Evolutionary conservation across 1,140 invertebrate species (phyloP).

Genomic region (Holcopasites calliopsidis): DNA sequence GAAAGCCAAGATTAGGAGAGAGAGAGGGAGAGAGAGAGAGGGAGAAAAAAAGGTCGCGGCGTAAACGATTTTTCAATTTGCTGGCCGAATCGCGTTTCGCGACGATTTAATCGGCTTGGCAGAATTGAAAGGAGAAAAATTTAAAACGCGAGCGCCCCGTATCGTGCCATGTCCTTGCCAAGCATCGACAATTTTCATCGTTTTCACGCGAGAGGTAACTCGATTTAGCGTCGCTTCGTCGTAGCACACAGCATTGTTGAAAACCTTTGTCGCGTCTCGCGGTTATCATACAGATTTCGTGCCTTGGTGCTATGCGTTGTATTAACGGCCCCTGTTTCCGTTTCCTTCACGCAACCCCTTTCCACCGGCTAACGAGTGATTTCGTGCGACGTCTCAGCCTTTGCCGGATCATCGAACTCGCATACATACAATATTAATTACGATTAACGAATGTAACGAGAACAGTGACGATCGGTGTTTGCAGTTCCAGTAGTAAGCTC

Average conservation of each 20-base stretch:
- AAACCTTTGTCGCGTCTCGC: constrained; percentile 36
- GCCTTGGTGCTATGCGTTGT: constrained; percentile 16
- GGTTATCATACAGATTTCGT: constrained; percentile 16
- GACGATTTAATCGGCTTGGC: constrained; percentile 4
- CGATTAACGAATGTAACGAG: background rate
- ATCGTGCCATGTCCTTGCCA: background rate
- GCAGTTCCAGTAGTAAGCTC: background rate
- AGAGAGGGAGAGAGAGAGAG: no score
- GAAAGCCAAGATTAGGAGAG: constrained; percentile 8
- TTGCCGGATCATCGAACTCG: background rate
- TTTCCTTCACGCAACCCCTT: constrained; percentile 11
- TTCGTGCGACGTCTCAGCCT: constrained; percentile 22
- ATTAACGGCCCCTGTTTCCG: constrained; percentile 38
- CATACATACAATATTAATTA: constrained; percentile 15
- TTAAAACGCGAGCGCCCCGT: background rate
- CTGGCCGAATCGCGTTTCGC: constrained; percentile 6
- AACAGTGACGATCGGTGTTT: background rate
- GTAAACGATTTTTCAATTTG: constrained; percentile 27
- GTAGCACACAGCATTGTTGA: background rate
- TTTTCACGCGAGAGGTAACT: constrained; percentile 16
- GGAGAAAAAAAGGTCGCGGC: no score
- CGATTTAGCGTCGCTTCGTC: constrained; percentile 27
- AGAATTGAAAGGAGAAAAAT: background rate
- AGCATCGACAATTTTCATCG: constrained; percentile 16
- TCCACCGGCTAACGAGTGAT: background rate